phyloP scores from a whole-genome alignment of 2,113 vertebrate species.

The Oreochromis tanganicae region DNA sequence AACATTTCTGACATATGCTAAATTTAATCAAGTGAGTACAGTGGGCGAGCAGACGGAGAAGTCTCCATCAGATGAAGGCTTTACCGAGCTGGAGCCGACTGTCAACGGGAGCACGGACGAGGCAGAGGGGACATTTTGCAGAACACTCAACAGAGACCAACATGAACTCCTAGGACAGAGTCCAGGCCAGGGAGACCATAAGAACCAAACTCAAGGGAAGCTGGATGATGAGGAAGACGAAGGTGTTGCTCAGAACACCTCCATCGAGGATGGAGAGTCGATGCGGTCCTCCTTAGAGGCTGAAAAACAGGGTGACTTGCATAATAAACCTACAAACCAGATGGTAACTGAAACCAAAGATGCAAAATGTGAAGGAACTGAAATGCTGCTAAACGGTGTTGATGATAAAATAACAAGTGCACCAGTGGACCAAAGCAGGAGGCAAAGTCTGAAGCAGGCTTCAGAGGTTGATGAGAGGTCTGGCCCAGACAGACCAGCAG shows the following conservation, averaged over 20 bases:
- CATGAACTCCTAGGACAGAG: background rate
- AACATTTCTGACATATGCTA: background rate
- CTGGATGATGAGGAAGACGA: constrained; percentile 57
- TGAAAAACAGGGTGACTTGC: background rate
- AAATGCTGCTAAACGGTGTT: constrained; percentile 15
- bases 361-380: background rate
- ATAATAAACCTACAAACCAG: background rate
- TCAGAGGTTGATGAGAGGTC: constrained; percentile 38
- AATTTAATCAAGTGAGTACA: background rate
- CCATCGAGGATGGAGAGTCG: constrained; percentile 48
- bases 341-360: constrained; percentile 33
- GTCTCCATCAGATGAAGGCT: constrained; percentile 75
- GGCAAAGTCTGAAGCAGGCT: constrained; percentile 42
- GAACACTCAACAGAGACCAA: constrained; percentile 2
- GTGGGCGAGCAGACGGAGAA: constrained; percentile 50
- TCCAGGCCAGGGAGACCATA: background rate
- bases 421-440: constrained; percentile 31
- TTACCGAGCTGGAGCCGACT: constrained; percentile 71
- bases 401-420: background rate
- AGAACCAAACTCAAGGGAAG: constrained; percentile 28
- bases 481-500: constrained; percentile 50
- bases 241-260: constrained; percentile 50
- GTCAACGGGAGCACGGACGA: constrained; percentile 48
- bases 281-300: constrained; percentile 22
- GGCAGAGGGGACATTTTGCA: background rate